Conservation (phyloP, 2,797 vertebrate genomes). For the Cygnus olor region DNA sequence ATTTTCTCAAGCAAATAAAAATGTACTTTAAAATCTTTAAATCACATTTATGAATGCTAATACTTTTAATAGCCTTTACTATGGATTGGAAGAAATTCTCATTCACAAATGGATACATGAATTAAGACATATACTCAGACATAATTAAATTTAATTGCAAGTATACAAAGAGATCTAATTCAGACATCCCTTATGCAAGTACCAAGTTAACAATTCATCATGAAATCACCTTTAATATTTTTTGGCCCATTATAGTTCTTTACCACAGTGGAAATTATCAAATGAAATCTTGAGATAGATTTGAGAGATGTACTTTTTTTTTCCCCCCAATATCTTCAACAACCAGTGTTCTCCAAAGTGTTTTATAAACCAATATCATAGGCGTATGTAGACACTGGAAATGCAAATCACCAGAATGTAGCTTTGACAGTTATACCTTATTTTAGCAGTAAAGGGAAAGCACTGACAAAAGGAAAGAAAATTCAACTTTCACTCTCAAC, state of each 20-base stretch:
- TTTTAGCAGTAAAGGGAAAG: background rate
- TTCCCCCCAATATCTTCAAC: conserved; percentile 39
- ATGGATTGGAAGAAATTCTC: conserved; percentile 10
- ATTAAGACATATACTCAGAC: conserved; percentile 53
- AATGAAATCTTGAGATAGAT: conserved; percentile 48
- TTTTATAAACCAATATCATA: conserved; percentile 55
- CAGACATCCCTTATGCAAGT: background rate
- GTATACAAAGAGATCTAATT: conserved; percentile 14
- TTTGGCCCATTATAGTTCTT: conserved; percentile 5
- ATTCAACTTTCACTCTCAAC: background rate
- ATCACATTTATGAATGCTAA: conserved; percentile 23
- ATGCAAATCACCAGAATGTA: background rate
- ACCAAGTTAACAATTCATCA: conserved; percentile 6
- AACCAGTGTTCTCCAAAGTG: conserved; percentile 40
- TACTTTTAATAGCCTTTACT: conserved; percentile 34
- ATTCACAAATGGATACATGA: conserved; percentile 59
- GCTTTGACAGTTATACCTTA: background rate
- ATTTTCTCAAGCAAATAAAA: conserved; percentile 2
- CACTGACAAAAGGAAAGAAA: background rate
- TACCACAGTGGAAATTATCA: conserved; percentile 33
- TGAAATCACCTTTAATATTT: background rate
- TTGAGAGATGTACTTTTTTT: conserved; percentile 63
- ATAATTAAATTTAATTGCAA: conserved; percentile 54
- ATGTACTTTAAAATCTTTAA: conserved; percentile 10
- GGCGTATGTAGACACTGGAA: conserved; percentile 6